phyloP scores from a whole-genome alignment of 1,140 invertebrate species.

The Philopotamus ludificatus region DNA sequence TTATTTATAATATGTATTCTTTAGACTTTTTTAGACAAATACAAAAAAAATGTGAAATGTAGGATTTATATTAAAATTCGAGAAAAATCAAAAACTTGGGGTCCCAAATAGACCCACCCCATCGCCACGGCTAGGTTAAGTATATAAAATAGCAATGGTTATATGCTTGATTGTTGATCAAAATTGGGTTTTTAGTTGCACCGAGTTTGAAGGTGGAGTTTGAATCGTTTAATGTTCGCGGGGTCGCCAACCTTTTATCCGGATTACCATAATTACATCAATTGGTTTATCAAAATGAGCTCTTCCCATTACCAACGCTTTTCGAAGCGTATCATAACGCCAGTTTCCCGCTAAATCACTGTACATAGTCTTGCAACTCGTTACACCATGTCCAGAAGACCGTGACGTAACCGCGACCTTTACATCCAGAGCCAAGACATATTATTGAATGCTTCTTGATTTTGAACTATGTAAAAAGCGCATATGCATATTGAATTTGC shows the following conservation, averaged over 20 bases:
- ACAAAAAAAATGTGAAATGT: too few species aligned
- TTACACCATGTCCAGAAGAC: slow-evolving; percentile 11
- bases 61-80: too few species aligned
- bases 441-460: background rate
- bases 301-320: slow-evolving; percentile 8
- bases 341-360: slow-evolving; percentile 23
- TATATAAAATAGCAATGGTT: too few species aligned
- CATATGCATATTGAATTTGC: background rate
- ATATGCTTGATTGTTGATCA: too few species aligned
- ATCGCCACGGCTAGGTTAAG: too few species aligned
- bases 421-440: background rate
- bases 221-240: too few species aligned
- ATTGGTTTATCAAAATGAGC: background rate
- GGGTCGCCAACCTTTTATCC: background rate
- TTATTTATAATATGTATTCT: too few species aligned
- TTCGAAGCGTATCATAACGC: slow-evolving; percentile 17
- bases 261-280: background rate
- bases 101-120: too few species aligned
- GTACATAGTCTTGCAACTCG: slow-evolving; percentile 4
- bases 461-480: background rate
- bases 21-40: too few species aligned
- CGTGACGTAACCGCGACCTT: slow-evolving; percentile 14
- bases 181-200: too few species aligned
- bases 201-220: too few species aligned
- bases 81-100: too few species aligned